Evolutionary conservation across 2,797 vertebrate genomes (phyloP).

Genomic region (Hozukius guyotensis): DNA sequence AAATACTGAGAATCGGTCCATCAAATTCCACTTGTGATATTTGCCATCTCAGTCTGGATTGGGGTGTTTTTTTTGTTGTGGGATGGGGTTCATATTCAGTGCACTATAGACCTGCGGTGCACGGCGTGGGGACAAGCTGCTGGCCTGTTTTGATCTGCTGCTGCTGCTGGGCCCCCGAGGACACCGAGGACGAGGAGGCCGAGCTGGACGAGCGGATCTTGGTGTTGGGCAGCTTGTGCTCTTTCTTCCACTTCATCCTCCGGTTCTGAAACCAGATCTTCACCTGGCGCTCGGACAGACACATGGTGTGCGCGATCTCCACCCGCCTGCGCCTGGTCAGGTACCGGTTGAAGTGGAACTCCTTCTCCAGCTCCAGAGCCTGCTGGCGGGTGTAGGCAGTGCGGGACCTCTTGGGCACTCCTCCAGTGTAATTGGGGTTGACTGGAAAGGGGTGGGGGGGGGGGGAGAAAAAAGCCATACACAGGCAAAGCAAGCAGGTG

Average conservation of each 20-base stretch:
- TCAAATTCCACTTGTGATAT: slow-evolving; percentile 80
- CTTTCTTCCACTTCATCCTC: slow-evolving; percentile 99
- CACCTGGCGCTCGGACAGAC: slow-evolving; percentile 97
- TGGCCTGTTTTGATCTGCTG: slow-evolving; percentile 93
- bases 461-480: slow-evolving; percentile 66
- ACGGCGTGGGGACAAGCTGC: slow-evolving; percentile 89
- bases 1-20: slow-evolving; percentile 83
- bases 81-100: slow-evolving; percentile 50
- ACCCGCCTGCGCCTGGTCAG: slow-evolving; percentile 96
- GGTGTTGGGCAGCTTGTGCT: slow-evolving; percentile 99
- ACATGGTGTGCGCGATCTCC: slow-evolving; percentile 98
- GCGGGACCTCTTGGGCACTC: slow-evolving; percentile 97
- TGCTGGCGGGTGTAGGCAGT: slow-evolving; percentile 99
- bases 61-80: slow-evolving; percentile 29
- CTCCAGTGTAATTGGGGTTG: slow-evolving; percentile 95
- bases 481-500: slow-evolving; percentile 83
- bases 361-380: slow-evolving; percentile 98
- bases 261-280: slow-evolving; percentile 99
- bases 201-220: slow-evolving; percentile 96
- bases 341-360: slow-evolving; percentile 99
- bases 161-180: slow-evolving; percentile 82
- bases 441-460: slow-evolving; percentile 79
- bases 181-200: slow-evolving; percentile 79
- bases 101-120: slow-evolving; percentile 84
- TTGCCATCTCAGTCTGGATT: slow-evolving; percentile 83